Base-by-base conservation (phyloP, 2,888 invertebrate species). In the Patella caerulea region DNA sequence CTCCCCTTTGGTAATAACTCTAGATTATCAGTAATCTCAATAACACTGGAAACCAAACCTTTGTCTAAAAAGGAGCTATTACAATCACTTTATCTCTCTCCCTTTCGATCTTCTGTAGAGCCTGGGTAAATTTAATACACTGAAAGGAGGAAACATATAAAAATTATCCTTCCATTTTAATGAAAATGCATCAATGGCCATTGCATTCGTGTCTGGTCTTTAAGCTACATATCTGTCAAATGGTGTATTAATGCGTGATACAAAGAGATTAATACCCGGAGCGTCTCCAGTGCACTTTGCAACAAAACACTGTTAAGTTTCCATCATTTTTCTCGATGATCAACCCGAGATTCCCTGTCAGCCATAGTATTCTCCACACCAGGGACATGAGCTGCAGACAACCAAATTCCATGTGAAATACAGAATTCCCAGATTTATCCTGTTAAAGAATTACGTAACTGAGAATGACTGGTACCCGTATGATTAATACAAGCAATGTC, bases 251-350 rank as follows among this genome's bases (percentile, higher is more conserved):
- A 75, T 59, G 29, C 29, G 29, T 29, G 79, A 78, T 19, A 79
- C 81, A 76, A 81, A 81, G 24, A 81, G 19, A 72, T 81, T 79
- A 65, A 79, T 29, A 29, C 24, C 17, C 29, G 15, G 14, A 72
- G 65, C 24, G 29, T 71, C 19, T 15, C 29, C 17, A 76, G 24
- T 12, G 76, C 74, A n/a, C 55, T 15, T 29, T 45, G 55, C 34
- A 79, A 24, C 14, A 76, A 24, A 9, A n/a, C 34, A 34, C 54
- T 24, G 56, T 79, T 73, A 9, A 79, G 52, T 65, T 71, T 79
- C 79, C 79, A 79, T 76, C 74, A n/a, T n/a, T 71, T 76, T 55
- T 76, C 76, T 52, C 34, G 15, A 45, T 56, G 54, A 70, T 56
- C 45, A 54, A 45, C 15, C 53, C 76, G 19, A n/a, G n/a, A 55